Conservation (phyloP, 2,888 invertebrate species). For the Aphodius granarius region DNA sequence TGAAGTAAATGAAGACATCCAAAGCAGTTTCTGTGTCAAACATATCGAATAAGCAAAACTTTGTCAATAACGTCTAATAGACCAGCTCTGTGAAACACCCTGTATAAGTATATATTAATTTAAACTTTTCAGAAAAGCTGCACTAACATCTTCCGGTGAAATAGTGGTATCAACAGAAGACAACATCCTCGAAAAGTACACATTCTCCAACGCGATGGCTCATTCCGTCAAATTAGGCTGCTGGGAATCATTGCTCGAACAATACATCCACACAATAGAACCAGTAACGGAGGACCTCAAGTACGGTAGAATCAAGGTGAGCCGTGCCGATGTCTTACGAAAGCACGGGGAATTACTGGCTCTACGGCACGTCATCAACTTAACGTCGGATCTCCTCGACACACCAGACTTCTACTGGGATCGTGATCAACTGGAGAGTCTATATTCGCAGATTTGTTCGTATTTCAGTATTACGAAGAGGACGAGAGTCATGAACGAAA, state of each 20-base stretch:
- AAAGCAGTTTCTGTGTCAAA: too few relatives aligned
- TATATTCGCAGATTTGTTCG: conserved; percentile 80
- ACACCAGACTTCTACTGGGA: conserved; percentile 99
- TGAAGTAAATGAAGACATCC: too few relatives aligned
- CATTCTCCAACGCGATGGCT: conserved; percentile 93
- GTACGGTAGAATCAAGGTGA: conserved; percentile 70
- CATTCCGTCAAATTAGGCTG: conserved; percentile 92
- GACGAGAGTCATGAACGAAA: conserved; percentile 92
- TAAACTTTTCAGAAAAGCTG: conserved; percentile 37
- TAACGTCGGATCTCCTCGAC: conserved; percentile 92
- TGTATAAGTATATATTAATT: too few relatives aligned
- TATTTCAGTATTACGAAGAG: conserved; percentile 85
- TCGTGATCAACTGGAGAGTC: conserved; percentile 80
- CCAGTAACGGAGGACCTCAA: conserved; percentile 79
- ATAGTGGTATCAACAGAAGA: conserved; percentile 52
- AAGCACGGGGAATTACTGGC: conserved; percentile 89
- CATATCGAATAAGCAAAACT: too few relatives aligned
- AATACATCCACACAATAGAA: conserved; percentile 82
- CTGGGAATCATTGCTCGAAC: conserved; percentile 87
- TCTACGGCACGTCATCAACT: conserved; percentile 84
- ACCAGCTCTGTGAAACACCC: too few relatives aligned
- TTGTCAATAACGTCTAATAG: too few relatives aligned
- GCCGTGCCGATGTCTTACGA: conserved; percentile 70
- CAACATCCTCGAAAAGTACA: conserved; percentile 76
- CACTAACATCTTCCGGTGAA: conserved; percentile 43